These are phyloP conservation scores for Papilio polyxenes DNA, from an alignment of 1,140 invertebrate species.

Conservation along the genomic window DNA sequence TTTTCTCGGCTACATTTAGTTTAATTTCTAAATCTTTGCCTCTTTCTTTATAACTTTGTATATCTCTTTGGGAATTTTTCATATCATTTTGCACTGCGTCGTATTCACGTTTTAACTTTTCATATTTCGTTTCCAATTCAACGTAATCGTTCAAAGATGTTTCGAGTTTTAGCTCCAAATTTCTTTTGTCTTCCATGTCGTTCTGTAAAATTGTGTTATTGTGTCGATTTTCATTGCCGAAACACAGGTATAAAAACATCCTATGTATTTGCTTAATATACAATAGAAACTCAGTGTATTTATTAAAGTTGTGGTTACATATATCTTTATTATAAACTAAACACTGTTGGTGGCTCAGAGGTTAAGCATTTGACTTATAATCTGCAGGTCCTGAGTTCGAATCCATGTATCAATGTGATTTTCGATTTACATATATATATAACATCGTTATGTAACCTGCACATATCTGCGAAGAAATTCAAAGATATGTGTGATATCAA, in stretches of 20 bases:
- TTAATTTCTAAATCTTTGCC: slow-evolving; percentile 66
- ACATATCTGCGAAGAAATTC: no score
- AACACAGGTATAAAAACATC: neutral
- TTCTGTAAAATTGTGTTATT: slow-evolving; percentile 48
- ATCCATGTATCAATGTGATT: no score
- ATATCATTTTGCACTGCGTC: slow-evolving; percentile 57
- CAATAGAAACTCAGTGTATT: no score
- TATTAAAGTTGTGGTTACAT: no score
- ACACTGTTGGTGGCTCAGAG: no score
- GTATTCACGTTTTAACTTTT: slow-evolving; percentile 64
- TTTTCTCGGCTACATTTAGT: slow-evolving; percentile 59
- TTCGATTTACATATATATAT: no score
- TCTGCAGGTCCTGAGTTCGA: no score
- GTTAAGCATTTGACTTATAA: no score
- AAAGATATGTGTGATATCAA: no score
- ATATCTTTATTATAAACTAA: no score
- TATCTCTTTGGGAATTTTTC: slow-evolving; percentile 64
- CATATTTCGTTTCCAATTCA: slow-evolving; percentile 74
- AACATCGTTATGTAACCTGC: no score
- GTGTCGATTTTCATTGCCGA: neutral
- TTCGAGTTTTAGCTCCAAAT: slow-evolving; percentile 69
- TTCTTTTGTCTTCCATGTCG: slow-evolving; percentile 58
- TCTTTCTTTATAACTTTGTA: slow-evolving; percentile 67
- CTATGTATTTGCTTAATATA: no score
- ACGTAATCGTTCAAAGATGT: slow-evolving; percentile 70